Conservation (phyloP, 1,140 invertebrate species). For the Drosophila nebulosa region DNA sequence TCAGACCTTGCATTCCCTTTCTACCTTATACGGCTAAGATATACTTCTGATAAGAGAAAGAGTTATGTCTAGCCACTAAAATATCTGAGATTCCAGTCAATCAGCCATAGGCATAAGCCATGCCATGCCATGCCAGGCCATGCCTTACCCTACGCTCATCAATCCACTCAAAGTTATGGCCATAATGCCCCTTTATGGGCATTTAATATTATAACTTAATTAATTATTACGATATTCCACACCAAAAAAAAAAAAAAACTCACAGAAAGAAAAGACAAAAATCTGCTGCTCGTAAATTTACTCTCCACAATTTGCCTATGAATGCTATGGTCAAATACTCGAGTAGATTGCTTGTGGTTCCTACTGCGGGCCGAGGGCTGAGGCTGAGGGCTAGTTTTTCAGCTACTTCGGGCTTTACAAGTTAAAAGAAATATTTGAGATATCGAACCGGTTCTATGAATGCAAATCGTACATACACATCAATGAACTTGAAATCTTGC, state of each 20-base stretch:
- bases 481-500: constrained; percentile 69
- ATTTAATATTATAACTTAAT: constrained; percentile 78
- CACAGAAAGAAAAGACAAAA: not conserved
- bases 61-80: constrained; percentile 56
- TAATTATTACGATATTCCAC: constrained; percentile 70
- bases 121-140: constrained; percentile 36
- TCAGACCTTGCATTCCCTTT: constrained; percentile 11
- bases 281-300: constrained; percentile 47
- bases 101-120: constrained; percentile 46
- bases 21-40: constrained; percentile 22
- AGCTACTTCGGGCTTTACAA: not conserved
- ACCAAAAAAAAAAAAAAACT: constrained; percentile 10
- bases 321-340: constrained; percentile 45
- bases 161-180: constrained; percentile 65
- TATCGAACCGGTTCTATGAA: constrained; percentile 49
- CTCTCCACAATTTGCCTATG: constrained; percentile 60
- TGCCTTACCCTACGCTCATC: not conserved
- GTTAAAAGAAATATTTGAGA: constrained; percentile 19
- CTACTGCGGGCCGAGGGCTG: not conserved
- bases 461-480: constrained; percentile 1
- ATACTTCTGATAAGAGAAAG: constrained; percentile 48
- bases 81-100: constrained; percentile 45
- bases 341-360: not conserved
- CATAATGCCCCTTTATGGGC: constrained; percentile 74
- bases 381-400: constrained; percentile 13